Conservation (phyloP, 2,113 vertebrate genomes). For the Catharus bicknelli region DNA sequence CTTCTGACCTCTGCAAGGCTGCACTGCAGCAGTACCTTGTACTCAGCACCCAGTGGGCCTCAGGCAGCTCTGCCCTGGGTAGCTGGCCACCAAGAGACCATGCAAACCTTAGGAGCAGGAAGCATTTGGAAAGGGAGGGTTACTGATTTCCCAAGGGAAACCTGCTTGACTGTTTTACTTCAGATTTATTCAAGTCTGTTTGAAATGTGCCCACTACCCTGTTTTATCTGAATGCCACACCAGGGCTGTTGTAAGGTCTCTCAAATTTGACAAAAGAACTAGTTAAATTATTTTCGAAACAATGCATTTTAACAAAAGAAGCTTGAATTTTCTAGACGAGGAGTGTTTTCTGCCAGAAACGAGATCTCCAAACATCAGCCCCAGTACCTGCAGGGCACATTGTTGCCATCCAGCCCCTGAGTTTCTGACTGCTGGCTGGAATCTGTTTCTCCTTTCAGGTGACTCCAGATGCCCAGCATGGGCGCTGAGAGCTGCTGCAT, state of each 20-base stretch:
- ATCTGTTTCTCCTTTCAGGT: neutral
- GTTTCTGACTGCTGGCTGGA: neutral
- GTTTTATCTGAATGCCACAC: neutral
- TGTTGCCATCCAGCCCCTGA: neutral
- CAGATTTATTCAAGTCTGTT: neutral
- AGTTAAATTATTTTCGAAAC: neutral
- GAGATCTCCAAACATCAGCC: neutral
- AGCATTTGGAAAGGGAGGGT: neutral
- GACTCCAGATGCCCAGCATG: neutral
- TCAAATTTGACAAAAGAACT: neutral
- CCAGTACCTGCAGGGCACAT: neutral
- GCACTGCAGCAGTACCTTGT: neutral
- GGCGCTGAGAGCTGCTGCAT: neutral
- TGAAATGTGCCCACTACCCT: neutral
- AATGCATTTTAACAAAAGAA: neutral
- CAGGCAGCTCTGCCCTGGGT: neutral
- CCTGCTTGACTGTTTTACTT: neutral
- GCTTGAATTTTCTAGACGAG: neutral
- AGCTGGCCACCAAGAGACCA: fast-evolving
- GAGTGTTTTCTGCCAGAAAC: neutral
- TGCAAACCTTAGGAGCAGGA: neutral
- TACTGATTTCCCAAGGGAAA: neutral
- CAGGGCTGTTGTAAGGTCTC: neutral
- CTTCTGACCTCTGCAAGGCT: neutral
- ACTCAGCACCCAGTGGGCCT: neutral